phyloP scores from a whole-genome alignment of 2,888 invertebrate species.

The Pardosa pseudoannulata region DNA sequence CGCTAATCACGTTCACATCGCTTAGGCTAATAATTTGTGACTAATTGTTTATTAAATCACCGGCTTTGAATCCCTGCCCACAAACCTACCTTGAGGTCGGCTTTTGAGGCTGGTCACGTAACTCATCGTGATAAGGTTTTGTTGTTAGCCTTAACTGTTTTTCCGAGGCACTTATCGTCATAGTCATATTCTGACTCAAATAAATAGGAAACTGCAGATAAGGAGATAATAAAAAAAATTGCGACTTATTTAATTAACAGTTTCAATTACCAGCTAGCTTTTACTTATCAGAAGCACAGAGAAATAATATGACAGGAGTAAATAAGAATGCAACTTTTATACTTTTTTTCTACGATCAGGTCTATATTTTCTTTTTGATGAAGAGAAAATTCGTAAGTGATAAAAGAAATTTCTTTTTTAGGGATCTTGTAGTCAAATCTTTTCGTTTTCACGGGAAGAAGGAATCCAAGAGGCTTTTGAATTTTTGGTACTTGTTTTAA shows the following conservation, averaged over 20 bases:
- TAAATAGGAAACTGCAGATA: background rate
- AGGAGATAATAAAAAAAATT: background rate
- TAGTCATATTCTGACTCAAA: background rate
- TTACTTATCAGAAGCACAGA: too few relatives aligned
- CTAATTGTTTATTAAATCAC: constrained; percentile 15
- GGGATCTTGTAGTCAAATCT: too few relatives aligned
- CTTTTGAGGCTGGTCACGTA: background rate
- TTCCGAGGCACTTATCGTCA: background rate
- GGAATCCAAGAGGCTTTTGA: too few relatives aligned
- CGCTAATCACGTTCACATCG: background rate
- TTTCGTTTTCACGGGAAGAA: too few relatives aligned
- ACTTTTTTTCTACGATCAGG: too few relatives aligned
- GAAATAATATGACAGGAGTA: too few relatives aligned
- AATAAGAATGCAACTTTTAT: too few relatives aligned
- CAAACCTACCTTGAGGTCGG: background rate
- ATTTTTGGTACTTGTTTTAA: too few relatives aligned
- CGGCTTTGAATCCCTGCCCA: background rate
- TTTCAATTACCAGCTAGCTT: background rate
- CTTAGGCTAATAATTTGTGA: constrained; percentile 5
- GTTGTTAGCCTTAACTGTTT: background rate
- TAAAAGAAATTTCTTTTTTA: too few relatives aligned
- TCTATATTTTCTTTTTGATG: too few relatives aligned
- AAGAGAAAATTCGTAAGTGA: too few relatives aligned
- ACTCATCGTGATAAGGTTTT: background rate
- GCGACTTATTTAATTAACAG: background rate